phyloP scores from a whole-genome alignment of 2,113 vertebrate genomes.

The Ursus arctos region DNA sequence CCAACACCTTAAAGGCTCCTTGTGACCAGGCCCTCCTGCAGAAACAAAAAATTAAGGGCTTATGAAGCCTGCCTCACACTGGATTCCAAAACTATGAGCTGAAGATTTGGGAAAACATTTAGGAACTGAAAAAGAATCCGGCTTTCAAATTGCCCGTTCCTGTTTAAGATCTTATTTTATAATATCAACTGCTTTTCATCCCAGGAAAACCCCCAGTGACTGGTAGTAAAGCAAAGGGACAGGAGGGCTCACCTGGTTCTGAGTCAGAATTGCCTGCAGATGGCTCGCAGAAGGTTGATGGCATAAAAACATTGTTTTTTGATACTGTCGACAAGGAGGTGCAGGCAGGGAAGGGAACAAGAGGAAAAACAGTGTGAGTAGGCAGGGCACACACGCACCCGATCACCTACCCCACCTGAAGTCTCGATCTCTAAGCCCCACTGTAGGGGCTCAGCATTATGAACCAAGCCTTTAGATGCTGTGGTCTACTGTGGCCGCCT shows the following conservation, averaged over 20 bases:
- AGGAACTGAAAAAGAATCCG: not conserved
- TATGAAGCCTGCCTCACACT: not conserved
- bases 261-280: slow-evolving; percentile 97
- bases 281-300: slow-evolving; percentile 96
- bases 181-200: not conserved
- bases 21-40: not conserved
- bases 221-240: slow-evolving; percentile 14
- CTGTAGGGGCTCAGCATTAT: not conserved
- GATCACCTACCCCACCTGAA: not conserved
- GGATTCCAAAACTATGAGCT: not conserved
- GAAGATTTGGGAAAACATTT: not conserved
- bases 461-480: not conserved
- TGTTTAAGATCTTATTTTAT: rapidly evolving
- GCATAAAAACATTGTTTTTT: slow-evolving; percentile 99
- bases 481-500: not conserved
- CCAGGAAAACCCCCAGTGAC: not conserved
- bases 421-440: not conserved
- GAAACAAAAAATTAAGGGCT: not conserved
- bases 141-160: not conserved
- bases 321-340: slow-evolving; percentile 89
- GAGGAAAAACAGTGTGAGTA: slow-evolving; percentile 46
- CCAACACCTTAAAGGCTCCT: not conserved
- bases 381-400: not conserved
- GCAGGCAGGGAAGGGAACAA: slow-evolving; percentile 36
- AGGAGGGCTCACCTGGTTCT: slow-evolving; percentile 92